phyloP scores from a whole-genome alignment of 2,797 vertebrate species.

The Diceros bicornis region DNA sequence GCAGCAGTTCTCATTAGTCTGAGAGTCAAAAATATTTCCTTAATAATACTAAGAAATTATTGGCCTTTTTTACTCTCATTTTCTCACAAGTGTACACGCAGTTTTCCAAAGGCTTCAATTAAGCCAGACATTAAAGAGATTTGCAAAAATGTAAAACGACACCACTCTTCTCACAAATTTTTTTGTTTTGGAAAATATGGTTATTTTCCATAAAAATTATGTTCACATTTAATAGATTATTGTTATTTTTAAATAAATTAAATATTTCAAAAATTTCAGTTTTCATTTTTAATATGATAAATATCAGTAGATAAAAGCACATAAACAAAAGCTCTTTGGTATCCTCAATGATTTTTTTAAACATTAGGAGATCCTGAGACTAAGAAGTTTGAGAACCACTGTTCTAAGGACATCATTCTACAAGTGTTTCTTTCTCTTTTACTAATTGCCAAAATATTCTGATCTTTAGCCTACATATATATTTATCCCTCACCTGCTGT shows the following conservation, averaged over 20 bases:
- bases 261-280: neutral
- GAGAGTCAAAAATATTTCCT: neutral
- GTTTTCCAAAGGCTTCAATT: constrained; percentile 54
- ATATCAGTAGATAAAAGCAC: constrained; percentile 49
- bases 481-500: constrained; percentile 93
- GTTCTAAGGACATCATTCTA: constrained; percentile 32
- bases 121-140: constrained; percentile 36
- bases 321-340: constrained; percentile 31
- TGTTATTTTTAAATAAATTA: constrained; percentile 4
- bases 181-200: constrained; percentile 20
- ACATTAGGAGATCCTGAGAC: constrained; percentile 2
- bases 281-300: constrained; percentile 47
- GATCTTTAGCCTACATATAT: neutral
- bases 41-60: neutral
- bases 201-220: constrained; percentile 48
- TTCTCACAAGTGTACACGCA: neutral
- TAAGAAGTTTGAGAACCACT: constrained; percentile 29
- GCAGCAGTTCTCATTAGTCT: neutral
- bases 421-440: constrained; percentile 7
- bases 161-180: neutral
- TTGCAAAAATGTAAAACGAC: neutral
- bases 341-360: constrained; percentile 1
- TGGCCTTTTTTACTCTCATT: neutral
- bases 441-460: neutral
- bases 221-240: constrained; percentile 12